Percentiles rank a stretch among this genome's conserved stretches.
phyloP scores from a whole-genome alignment of 2,113 vertebrate genomes.

The Formicarius rufipectus region DNA sequence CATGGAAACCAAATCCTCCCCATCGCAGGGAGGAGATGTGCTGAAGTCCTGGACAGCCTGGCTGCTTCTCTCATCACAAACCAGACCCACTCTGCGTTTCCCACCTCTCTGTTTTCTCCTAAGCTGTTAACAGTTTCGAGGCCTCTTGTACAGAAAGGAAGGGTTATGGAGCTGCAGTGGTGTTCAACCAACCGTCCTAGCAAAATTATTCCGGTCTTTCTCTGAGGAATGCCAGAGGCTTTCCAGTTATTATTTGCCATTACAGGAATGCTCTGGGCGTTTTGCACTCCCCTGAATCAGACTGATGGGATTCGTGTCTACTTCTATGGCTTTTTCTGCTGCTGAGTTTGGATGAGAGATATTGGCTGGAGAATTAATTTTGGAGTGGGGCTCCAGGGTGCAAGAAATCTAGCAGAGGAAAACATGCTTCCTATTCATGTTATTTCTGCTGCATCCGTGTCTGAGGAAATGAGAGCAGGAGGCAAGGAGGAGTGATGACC shows the following conservation, averaged over 20 bases:
- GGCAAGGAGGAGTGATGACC: neutral
- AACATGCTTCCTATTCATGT: neutral
- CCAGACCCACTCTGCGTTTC: neutral
- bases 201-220: neutral
- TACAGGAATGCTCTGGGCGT: neutral
- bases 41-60: slow-evolving; percentile 8
- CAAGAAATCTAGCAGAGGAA: neutral
- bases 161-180: neutral
- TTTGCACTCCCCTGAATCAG: neutral
- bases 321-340: neutral
- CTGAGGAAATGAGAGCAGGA: neutral
- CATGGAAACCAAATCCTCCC: slow-evolving; percentile 50
- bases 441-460: neutral
- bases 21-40: neutral
- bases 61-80: neutral
- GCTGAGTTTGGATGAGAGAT: neutral
- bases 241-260: neutral
- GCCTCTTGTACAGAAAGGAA: neutral
- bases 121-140: neutral
- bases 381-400: neutral
- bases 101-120: neutral
- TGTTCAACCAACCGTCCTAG: neutral
- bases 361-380: neutral
- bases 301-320: neutral
- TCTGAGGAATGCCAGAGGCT: neutral